phyloP scores from a whole-genome alignment of 2,888 invertebrate species.

The Rhagonycha lutea region DNA sequence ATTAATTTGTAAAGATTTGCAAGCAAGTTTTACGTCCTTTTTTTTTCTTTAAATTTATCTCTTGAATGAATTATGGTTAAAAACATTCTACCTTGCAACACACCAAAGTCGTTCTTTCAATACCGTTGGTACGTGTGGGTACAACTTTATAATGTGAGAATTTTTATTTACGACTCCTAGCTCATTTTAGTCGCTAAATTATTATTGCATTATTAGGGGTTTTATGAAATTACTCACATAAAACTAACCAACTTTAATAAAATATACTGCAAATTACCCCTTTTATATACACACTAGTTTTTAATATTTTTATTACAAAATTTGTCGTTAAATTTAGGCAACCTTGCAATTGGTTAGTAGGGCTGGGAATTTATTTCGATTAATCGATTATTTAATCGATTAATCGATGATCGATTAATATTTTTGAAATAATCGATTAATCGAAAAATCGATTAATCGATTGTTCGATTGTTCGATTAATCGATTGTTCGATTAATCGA shows the following conservation, averaged over 20 bases:
- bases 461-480: too few relatives aligned
- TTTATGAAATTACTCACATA: neutral
- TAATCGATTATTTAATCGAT: too few relatives aligned
- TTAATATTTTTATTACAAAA: neutral
- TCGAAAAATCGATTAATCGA: too few relatives aligned
- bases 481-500: too few relatives aligned
- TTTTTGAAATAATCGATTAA: too few relatives aligned
- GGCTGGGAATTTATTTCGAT: too few relatives aligned
- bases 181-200: neutral
- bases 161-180: neutral
- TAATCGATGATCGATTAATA: too few relatives aligned
- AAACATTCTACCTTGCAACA: neutral
- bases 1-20: conserved; percentile 20
- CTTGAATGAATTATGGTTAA: neutral
- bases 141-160: neutral
- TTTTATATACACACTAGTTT: neutral
- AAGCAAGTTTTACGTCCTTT: conserved; percentile 7
- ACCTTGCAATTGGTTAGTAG: too few relatives aligned
- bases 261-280: neutral
- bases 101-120: neutral
- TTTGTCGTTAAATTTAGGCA: neutral
- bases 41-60: conserved; percentile 4
- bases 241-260: neutral
- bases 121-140: neutral
- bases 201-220: neutral